phyloP scores from a whole-genome alignment of 2,797 vertebrate genomes.

The Dipus sagitta region DNA sequence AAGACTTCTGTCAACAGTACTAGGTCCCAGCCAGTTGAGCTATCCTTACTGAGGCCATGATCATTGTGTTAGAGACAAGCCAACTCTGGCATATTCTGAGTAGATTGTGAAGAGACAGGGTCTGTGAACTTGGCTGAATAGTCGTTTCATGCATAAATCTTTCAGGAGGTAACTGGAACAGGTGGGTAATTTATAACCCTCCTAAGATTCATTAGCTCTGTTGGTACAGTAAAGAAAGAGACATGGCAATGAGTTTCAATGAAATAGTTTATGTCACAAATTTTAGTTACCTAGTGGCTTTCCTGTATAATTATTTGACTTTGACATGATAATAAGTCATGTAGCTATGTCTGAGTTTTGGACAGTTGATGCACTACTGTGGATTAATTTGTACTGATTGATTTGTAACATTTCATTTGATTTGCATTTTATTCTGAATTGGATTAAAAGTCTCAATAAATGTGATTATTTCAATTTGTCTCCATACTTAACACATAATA shows the following conservation, averaged over 20 bases:
- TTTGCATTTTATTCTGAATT: slow-evolving; percentile 52
- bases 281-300: slow-evolving; percentile 23
- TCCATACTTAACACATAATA: slow-evolving; percentile 43
- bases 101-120: not conserved
- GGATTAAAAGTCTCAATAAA: slow-evolving; percentile 49
- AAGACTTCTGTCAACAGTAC: not conserved
- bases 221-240: not conserved
- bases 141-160: not conserved
- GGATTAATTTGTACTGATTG: slow-evolving; percentile 3
- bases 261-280: not conserved
- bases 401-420: slow-evolving; percentile 53
- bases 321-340: not conserved
- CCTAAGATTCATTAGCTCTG: not conserved
- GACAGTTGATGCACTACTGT: not conserved
- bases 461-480: slow-evolving; percentile 49
- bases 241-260: slow-evolving; percentile 31
- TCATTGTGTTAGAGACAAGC: not conserved
- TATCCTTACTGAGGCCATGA: not conserved
- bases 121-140: not conserved
- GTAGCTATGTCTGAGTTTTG: not conserved
- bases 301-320: slow-evolving; percentile 12
- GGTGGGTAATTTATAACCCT: slow-evolving; percentile 25
- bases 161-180: slow-evolving; percentile 27
- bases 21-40: not conserved
- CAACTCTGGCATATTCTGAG: not conserved